phyloP scores from a whole-genome alignment of 2,797 vertebrate genomes.

The Oreochromis mossambicus region DNA sequence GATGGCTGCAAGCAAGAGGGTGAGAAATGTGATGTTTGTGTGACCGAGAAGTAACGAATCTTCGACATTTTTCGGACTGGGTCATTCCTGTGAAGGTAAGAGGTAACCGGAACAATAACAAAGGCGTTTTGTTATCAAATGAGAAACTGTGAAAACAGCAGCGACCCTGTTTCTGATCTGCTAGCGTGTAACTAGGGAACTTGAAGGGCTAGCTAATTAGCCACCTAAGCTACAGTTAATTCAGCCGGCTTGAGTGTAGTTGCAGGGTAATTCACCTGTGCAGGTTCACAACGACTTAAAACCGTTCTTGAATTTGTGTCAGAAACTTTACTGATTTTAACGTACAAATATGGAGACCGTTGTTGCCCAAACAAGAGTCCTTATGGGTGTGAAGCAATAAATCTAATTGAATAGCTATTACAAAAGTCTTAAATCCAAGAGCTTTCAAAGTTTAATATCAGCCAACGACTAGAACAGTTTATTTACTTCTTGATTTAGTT shows the following conservation, averaged over 20 bases:
- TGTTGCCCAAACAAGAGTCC: not conserved
- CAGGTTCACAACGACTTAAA: not conserved
- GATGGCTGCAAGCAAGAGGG: conserved; percentile 51
- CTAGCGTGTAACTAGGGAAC: conserved; percentile 7
- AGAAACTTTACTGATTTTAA: not conserved
- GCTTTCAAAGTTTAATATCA: not conserved
- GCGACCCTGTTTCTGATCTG: not conserved
- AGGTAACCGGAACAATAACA: not conserved
- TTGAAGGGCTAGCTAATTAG: conserved; percentile 46
- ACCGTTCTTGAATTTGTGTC: not conserved
- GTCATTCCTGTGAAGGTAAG: conserved; percentile 28
- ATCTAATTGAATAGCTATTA: not conserved
- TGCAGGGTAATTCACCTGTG: not conserved
- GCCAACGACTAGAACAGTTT: not conserved
- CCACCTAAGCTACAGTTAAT: conserved; percentile 61
- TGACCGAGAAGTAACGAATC: conserved; percentile 7
- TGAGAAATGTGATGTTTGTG: conserved; percentile 52
- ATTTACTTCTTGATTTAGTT: not conserved
- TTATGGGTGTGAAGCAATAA: not conserved
- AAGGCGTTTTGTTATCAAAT: not conserved
- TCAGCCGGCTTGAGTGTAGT: conserved; percentile 14
- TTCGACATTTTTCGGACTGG: not conserved
- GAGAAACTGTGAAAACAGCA: not conserved
- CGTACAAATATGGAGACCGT: not conserved
- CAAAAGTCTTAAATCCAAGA: not conserved